Conservation (phyloP, 2,888 invertebrate species). For the Adela reaumurella region DNA sequence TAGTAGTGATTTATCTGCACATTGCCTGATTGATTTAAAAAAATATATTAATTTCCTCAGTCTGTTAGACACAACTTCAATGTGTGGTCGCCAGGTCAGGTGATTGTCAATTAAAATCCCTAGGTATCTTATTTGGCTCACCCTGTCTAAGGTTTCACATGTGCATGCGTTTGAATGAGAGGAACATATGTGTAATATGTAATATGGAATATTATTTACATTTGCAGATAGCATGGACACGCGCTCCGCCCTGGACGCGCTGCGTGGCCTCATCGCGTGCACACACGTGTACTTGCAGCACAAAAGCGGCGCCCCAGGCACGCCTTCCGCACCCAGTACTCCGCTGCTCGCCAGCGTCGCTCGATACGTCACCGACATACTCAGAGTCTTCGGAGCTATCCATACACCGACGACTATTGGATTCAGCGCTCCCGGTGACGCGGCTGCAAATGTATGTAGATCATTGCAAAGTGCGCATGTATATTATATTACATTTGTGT, state of each 20-base stretch:
- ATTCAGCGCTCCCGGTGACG: constrained; percentile 56
- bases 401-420: constrained; percentile 68
- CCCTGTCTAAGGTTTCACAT: too few relatives aligned
- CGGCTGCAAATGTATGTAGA: constrained; percentile 27
- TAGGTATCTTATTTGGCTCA: too few relatives aligned
- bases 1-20: too few relatives aligned
- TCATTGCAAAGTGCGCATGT: too few relatives aligned
- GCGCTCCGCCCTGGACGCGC: constrained; percentile 73
- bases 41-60: too few relatives aligned
- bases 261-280: constrained; percentile 82
- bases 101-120: too few relatives aligned
- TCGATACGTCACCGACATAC: constrained; percentile 77
- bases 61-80: too few relatives aligned
- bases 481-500: constrained; percentile 19
- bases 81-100: too few relatives aligned
- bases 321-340: constrained; percentile 54
- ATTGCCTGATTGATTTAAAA: too few relatives aligned
- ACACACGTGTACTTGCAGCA: constrained; percentile 74
- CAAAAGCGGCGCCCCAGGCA: constrained; percentile 40
- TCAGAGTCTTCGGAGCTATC: constrained; percentile 75
- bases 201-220: too few relatives aligned
- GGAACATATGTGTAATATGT: too few relatives aligned
- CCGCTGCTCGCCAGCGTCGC: constrained; percentile 75
- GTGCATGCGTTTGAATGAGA: too few relatives aligned
- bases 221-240: constrained; percentile 88